phyloP scores from a whole-genome alignment of 1,140 invertebrate genomes.

The Aethina tumida region DNA sequence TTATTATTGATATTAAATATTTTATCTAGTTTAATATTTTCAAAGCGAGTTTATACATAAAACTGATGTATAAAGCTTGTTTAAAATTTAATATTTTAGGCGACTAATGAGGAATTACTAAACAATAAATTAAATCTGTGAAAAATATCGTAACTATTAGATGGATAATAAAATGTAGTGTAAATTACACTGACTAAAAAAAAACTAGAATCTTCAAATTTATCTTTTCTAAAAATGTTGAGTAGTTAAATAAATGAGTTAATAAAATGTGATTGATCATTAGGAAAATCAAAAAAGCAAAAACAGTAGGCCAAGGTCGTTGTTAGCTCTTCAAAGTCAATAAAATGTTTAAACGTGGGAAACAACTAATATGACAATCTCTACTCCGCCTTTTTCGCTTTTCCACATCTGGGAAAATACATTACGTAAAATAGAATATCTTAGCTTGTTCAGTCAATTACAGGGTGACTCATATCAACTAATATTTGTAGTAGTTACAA shows the following conservation, averaged over 20 bases:
- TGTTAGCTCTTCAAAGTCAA: too few relatives aligned
- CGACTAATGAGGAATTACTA: too few relatives aligned
- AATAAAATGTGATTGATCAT: background rate
- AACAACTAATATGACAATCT: constrained; percentile 23
- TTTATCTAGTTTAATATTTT: background rate
- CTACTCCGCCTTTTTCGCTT: constrained; percentile 18
- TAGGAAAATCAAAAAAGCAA: constrained; percentile 6
- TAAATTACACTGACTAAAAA: background rate
- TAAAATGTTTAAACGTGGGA: too few relatives aligned
- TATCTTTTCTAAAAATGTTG: background rate
- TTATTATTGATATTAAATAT: background rate
- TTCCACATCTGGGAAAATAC: background rate
- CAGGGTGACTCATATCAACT: background rate
- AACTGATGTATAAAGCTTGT: too few relatives aligned
- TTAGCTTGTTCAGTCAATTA: background rate
- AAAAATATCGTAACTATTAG: too few relatives aligned
- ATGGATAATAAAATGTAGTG: too few relatives aligned
- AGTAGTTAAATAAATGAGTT: constrained; percentile 1
- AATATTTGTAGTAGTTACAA: constrained; percentile 4
- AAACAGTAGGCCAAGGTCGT: too few relatives aligned
- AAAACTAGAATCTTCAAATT: background rate
- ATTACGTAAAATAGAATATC: constrained; percentile 1
- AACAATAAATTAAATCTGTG: too few relatives aligned
- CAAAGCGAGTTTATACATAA: background rate
- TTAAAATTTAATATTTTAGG: too few relatives aligned